Base-by-base conservation (phyloP, 2,888 invertebrate genomes). In the Torymus auratus region DNA sequence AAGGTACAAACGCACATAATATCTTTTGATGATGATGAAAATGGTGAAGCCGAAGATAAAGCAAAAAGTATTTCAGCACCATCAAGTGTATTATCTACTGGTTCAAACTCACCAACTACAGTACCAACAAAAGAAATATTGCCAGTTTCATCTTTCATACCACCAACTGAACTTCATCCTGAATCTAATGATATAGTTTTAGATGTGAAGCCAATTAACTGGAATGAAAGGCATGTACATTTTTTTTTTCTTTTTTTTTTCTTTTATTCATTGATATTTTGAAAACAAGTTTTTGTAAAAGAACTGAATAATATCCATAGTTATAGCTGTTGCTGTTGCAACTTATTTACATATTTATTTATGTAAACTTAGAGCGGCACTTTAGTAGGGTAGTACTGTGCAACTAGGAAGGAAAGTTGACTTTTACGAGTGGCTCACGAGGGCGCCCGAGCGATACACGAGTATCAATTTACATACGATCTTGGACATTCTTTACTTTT, bases 1-100 rank as follows among this genome's bases (percentile, higher is more conserved):
- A 93, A 93, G 89, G 93, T 94, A 68, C 93, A 93, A 20, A 92
- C 93, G n/a, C 93, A 94, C 86, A 92, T 95, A 84, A 94, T 95
- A 80, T 94, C 94, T 58, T 95, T 95, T 90, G 95, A 95, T 87
- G 94, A 94, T 78, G 94, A 94, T 77, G 93, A 93, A 53, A 86
- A 86, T 60, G 88, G 88, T 0, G 41, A 41, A 41, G 7, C 41
- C 5, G 41, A 5, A 41, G 74, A 62, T 15, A 68, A 76, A 67
- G 15, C 28, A 11, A 12, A 10, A 15, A 64, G 41, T 52, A 74
- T 82, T 10, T 81, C 84, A 56, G 83, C 84, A 50, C 93, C 93
- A 86, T 92, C 91, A 60, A 94, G 94, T 88, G 94, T 94, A 41
- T 94, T 94, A 4, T 92, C 94, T 0, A 94, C 94, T 15, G 94